Evolutionary conservation across 64 coral and sea anemone genomes (phyloP).

Genomic region (Pocillopora verrucosa): DNA sequence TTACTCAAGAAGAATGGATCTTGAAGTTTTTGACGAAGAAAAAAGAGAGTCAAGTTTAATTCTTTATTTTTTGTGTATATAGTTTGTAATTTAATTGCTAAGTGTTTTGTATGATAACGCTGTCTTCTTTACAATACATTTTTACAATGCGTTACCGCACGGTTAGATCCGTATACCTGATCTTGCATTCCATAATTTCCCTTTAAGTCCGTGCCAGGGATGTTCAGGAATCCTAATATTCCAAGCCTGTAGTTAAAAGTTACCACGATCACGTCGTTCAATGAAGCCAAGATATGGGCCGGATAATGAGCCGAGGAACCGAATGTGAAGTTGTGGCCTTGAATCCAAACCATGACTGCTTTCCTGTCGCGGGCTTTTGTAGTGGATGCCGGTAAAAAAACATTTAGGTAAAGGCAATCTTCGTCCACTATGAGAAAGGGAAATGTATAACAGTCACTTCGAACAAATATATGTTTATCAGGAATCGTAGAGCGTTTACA

Average conservation of each 20-base stretch:
- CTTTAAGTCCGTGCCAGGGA: neutral
- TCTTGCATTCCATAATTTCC: conserved; percentile 13
- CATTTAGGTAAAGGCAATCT: conserved; percentile 3
- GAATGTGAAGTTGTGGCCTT: neutral
- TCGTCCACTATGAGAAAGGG: neutral
- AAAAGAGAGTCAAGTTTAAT: too few relatives aligned
- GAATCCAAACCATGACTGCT: conserved; percentile 61
- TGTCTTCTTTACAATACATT: too few relatives aligned
- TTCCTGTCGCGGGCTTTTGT: neutral
- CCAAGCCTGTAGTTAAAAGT: conserved; percentile 57
- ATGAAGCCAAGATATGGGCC: conserved; percentile 16
- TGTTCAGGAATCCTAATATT: conserved; percentile 5
- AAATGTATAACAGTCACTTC: neutral
- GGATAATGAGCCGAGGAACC: conserved; percentile 12
- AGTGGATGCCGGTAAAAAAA: conserved; percentile 5
- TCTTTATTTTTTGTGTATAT: too few relatives aligned
- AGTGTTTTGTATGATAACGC: too few relatives aligned
- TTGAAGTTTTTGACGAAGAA: too few relatives aligned
- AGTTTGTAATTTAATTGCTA: too few relatives aligned
- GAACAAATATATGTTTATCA: neutral
- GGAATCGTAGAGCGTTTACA: neutral
- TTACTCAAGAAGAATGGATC: too few relatives aligned
- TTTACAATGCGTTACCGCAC: too few relatives aligned
- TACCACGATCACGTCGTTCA: conserved; percentile 55
- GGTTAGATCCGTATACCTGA: too few relatives aligned